phyloP scores from a whole-genome alignment of 2,113 vertebrate genomes.

The Turnix velox region DNA sequence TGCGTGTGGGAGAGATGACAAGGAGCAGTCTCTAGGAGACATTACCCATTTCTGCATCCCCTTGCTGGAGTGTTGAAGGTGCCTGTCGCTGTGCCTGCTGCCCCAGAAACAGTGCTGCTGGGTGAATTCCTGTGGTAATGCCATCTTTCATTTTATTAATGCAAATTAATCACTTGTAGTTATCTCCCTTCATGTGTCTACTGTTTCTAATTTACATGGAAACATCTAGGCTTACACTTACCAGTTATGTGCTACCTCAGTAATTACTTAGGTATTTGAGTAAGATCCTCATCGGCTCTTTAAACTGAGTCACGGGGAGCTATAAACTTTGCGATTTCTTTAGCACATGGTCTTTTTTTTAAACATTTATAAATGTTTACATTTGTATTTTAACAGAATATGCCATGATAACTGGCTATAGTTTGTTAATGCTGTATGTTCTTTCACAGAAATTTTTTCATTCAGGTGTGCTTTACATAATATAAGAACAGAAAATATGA shows the following conservation, averaged over 20 bases:
- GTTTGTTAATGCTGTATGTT: background rate
- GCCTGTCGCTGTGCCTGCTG: accelerated
- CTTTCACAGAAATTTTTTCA: background rate
- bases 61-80: accelerated
- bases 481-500: background rate
- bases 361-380: background rate
- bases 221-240: background rate
- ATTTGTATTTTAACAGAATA: background rate
- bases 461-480: background rate
- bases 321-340: background rate
- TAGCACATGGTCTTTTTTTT: background rate
- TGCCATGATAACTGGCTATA: background rate
- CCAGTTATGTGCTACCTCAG: accelerated
- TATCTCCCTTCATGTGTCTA: background rate
- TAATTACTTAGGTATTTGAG: background rate
- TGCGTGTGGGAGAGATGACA: background rate
- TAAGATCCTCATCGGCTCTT: background rate
- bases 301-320: background rate
- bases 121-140: background rate
- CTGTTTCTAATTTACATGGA: background rate
- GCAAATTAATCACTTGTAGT: background rate
- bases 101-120: background rate
- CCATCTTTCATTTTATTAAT: background rate
- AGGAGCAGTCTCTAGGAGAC: background rate
- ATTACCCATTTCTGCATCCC: background rate